phyloP scores from a whole-genome alignment of 1,140 invertebrate genomes.

The Neodiprion lecontei region DNA sequence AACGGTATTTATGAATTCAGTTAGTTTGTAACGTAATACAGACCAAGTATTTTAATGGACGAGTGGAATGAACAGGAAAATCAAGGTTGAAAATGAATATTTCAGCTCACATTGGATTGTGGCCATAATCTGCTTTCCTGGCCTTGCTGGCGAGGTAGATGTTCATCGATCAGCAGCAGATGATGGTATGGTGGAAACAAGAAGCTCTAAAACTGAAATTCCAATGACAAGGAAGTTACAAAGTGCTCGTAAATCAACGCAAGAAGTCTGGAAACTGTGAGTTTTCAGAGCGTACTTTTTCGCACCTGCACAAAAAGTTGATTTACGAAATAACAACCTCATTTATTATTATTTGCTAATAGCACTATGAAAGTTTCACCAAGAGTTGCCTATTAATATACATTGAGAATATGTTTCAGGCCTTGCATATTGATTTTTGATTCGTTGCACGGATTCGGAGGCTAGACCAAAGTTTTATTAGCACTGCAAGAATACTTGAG shows the following conservation, averaged over 20 bases:
- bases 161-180: conserved; percentile 29
- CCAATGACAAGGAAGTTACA: too few relatives aligned
- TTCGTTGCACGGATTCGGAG: conserved; percentile 82
- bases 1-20: conserved; percentile 72
- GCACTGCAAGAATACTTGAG: conserved; percentile 89
- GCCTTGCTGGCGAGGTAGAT: conserved; percentile 67
- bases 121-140: conserved; percentile 95
- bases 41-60: conserved; percentile 13
- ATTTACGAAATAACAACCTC: conserved; percentile 1
- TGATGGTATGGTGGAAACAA: conserved; percentile 33
- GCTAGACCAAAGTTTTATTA: conserved; percentile 77
- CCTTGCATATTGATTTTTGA: conserved; percentile 96
- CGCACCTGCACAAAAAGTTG: conserved; percentile 14
- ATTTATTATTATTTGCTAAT: too few relatives aligned
- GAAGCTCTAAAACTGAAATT: not conserved
- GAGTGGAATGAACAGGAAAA: conserved; percentile 13
- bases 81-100: conserved; percentile 18
- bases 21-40: not conserved
- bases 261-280: too few relatives aligned
- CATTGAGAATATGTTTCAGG: conserved; percentile 45
- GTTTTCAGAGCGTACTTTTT: too few relatives aligned
- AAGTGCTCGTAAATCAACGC: too few relatives aligned
- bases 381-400: too few relatives aligned
- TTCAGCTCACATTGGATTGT: conserved; percentile 92
- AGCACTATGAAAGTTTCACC: too few relatives aligned